Percentiles rank a stretch among this genome's conserved stretches.
Conservation (phyloP, 2,113 vertebrate species). For the Semnornis frantzii region DNA sequence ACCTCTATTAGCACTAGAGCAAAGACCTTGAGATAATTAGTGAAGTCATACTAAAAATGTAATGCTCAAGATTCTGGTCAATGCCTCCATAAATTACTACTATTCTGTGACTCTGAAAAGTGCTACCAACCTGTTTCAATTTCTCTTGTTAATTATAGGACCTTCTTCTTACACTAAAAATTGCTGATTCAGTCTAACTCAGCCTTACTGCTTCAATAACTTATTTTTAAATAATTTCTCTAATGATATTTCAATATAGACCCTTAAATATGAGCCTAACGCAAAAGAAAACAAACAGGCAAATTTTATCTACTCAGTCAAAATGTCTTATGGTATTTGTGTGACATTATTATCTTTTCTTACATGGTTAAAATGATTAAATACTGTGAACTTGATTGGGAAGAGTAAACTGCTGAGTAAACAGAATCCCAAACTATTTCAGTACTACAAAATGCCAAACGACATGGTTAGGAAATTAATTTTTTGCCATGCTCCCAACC, state of each 20-base stretch:
- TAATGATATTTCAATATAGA: background rate
- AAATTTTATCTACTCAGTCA: background rate
- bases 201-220: background rate
- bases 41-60: background rate
- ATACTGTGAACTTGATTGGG: background rate
- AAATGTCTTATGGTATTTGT: background rate
- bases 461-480: background rate
- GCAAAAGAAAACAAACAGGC: background rate
- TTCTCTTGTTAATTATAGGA: background rate
- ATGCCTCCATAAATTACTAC: background rate
- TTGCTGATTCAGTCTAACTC: background rate
- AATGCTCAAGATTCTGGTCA: background rate
- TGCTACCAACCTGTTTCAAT: background rate
- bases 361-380: background rate
- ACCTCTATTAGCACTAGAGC: background rate
- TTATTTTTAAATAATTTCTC: background rate
- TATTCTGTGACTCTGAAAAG: background rate
- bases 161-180: background rate
- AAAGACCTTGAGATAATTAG: background rate
- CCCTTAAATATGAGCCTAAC: background rate
- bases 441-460: background rate
- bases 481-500: background rate
- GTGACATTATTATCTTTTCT: background rate
- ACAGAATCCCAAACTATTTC: background rate
- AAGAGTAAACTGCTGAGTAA: background rate